Conservation (phyloP, 2,888 invertebrate genomes). For the Stegana nigrithorax region DNA sequence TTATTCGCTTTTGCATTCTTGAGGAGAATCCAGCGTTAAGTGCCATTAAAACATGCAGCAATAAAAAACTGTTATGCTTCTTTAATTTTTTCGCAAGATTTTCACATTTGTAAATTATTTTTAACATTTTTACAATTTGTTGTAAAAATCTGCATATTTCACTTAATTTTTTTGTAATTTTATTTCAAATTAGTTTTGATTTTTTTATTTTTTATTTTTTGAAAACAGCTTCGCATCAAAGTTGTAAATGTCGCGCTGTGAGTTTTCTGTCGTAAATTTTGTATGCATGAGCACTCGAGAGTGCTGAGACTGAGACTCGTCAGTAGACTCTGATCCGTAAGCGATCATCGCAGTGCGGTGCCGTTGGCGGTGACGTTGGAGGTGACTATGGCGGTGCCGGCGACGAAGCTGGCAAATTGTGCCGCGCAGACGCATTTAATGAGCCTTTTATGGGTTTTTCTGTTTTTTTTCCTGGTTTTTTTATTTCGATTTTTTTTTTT, state of each 20-base stretch:
- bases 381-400: no score
- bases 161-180: no score
- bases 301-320: neutral
- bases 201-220: no score
- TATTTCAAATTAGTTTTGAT: slow-evolving; percentile 29
- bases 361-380: no score
- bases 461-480: slow-evolving; percentile 34
- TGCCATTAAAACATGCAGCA: neutral
- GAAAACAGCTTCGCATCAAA: slow-evolving; percentile 43
- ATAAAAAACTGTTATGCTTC: neutral
- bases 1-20: neutral
- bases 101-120: slow-evolving; percentile 54
- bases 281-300: slow-evolving; percentile 9
- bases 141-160: slow-evolving; percentile 38
- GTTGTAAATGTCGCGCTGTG: slow-evolving; percentile 63
- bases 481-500: neutral
- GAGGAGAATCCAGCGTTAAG: neutral
- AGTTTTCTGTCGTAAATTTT: slow-evolving; percentile 54
- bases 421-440: slow-evolving; percentile 61
- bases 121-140: slow-evolving; percentile 54
- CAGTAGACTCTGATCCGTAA: no score
- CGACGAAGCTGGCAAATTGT: slow-evolving; percentile 52
- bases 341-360: no score
- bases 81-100: neutral
- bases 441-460: slow-evolving; percentile 47